Percentiles rank a stretch among this genome's conserved stretches.
Conservation (phyloP, 2,797 vertebrate genomes). For the Clarias pachynema region DNA sequence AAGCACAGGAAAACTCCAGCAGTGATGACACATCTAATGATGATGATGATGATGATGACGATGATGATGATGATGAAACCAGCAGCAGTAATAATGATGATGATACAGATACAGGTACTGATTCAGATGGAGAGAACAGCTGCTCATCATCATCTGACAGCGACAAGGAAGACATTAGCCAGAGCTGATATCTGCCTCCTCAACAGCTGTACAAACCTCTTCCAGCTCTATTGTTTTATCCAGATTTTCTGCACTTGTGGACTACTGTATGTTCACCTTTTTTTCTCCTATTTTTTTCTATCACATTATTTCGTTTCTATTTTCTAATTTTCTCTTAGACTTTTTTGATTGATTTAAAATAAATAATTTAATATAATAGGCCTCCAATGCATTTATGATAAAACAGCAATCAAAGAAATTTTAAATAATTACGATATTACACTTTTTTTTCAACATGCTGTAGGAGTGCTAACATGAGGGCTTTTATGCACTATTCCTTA, state of each 20-base stretch:
- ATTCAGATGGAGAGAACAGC: slow-evolving; percentile 33
- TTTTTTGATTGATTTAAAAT: background rate
- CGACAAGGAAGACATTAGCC: slow-evolving; percentile 40
- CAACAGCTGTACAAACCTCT: background rate
- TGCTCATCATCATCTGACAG: slow-evolving; percentile 63
- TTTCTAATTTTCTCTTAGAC: background rate
- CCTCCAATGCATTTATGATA: background rate
- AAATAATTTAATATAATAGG: background rate
- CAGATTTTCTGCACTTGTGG: background rate
- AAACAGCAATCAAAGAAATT: background rate
- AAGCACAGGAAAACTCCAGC: slow-evolving; percentile 37
- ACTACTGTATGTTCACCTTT: background rate
- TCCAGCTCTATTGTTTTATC: background rate
- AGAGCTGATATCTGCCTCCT: slow-evolving; percentile 24
- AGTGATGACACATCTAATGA: slow-evolving; percentile 37
- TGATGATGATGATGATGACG: slow-evolving; percentile 34
- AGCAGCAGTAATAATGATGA: slow-evolving; percentile 31
- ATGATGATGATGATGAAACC: slow-evolving; percentile 42
- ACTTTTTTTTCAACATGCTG: background rate
- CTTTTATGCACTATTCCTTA: background rate
- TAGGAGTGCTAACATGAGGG: background rate
- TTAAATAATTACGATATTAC: background rate
- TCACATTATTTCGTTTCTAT: background rate
- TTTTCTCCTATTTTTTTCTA: background rate
- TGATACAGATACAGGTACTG: slow-evolving; percentile 38